phyloP scores from a whole-genome alignment of 2,888 invertebrate genomes.

The Diaprepes abbreviatus region DNA sequence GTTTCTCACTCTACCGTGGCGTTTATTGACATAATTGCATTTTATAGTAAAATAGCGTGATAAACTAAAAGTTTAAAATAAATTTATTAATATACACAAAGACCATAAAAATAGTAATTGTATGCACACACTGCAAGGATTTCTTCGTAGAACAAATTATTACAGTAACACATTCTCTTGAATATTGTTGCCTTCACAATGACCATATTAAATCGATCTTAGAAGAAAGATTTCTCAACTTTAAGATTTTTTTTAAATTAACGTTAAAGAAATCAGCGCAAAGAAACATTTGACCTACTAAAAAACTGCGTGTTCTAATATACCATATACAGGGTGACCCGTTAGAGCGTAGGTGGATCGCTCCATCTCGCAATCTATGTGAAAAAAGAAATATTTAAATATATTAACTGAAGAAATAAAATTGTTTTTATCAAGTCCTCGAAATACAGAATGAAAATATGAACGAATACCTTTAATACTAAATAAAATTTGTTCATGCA shows the following conservation, averaged over 20 bases:
- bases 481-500: too few relatives aligned
- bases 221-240: neutral
- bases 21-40: neutral
- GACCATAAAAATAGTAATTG: constrained; percentile 14
- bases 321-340: too few relatives aligned
- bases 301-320: too few relatives aligned
- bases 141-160: constrained; percentile 16
- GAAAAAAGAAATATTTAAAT: too few relatives aligned
- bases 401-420: too few relatives aligned
- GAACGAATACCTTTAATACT: too few relatives aligned
- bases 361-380: too few relatives aligned
- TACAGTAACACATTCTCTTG: constrained; percentile 2
- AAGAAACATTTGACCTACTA: too few relatives aligned
- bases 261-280: neutral
- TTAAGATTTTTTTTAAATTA: neutral
- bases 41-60: constrained; percentile 6
- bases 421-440: too few relatives aligned
- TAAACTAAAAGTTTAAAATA: neutral
- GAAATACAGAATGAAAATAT: too few relatives aligned
- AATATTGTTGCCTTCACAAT: constrained; percentile 8
- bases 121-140: constrained; percentile 20
- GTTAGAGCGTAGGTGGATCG: too few relatives aligned
- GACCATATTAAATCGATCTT: constrained; percentile 6
- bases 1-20: too few relatives aligned
- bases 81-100: constrained; percentile 13